Conservation (phyloP, 2,797 vertebrate genomes). For the Crenichthys baileyi region DNA sequence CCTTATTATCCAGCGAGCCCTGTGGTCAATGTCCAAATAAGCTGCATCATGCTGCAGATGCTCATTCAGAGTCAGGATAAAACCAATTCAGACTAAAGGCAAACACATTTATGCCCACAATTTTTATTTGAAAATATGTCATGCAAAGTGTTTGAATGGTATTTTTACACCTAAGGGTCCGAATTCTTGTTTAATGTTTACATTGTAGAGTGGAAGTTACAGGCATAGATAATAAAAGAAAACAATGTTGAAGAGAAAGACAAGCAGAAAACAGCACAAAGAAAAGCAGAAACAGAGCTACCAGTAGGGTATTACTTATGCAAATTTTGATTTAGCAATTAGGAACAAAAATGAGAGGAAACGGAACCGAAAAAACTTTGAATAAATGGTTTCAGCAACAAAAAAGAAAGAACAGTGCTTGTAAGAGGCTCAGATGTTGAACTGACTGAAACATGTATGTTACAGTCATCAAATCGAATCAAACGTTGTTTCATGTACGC, state of each 20-base stretch:
- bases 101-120: not conserved
- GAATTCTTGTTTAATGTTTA: constrained; percentile 39
- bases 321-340: constrained; percentile 41
- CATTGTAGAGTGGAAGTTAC: constrained; percentile 18
- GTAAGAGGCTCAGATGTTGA: constrained; percentile 20
- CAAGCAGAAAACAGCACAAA: constrained; percentile 46
- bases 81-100: constrained; percentile 3
- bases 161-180: constrained; percentile 10
- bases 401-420: constrained; percentile 2
- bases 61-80: not conserved
- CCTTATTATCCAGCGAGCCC: constrained; percentile 24
- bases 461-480: not conserved
- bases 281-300: constrained; percentile 27
- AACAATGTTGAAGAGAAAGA: constrained; percentile 45
- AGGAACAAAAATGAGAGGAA: constrained; percentile 46
- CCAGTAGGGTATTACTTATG: constrained; percentile 41
- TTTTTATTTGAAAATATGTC: not conserved
- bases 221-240: constrained; percentile 36
- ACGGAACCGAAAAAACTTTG: not conserved
- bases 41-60: constrained; percentile 11
- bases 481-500: not conserved
- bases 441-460: constrained; percentile 3
- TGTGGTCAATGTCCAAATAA: constrained; percentile 29
- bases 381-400: constrained; percentile 23
- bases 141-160: constrained; percentile 14